Evolutionary conservation across 2,113 vertebrate species (phyloP), one percentile per base, ranked within the genome.

Genomic region (Crotalus helleri): DNA sequence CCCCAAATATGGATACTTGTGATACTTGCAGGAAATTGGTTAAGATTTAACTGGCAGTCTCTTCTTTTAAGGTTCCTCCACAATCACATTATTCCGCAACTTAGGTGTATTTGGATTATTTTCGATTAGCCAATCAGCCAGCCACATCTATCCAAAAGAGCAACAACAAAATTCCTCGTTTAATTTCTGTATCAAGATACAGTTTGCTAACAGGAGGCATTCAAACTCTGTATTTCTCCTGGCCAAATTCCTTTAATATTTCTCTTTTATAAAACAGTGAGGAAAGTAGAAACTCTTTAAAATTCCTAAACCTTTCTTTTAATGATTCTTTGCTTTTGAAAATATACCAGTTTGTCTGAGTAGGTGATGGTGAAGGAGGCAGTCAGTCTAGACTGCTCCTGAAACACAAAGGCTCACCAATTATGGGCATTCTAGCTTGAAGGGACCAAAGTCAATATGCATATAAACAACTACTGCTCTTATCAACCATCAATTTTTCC

Each of bases 71-170:
- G 92, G 64, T 54, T 98, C 95, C 93, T 96, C 95, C 88, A 94
- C 85, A 92, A 19, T 3, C 81, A 55, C 4, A n/a, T 1, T 93
- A 58, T 97, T 95, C 24, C 44, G 95, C 54, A 99, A 93, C 90
- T 95, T 97, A 69, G 98, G 99, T 95, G 98, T 98, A 93, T 98
- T 98, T 44, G 98, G 99, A 95, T 99, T 98, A 96, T 99, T 98
- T 94, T 98, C 97, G 64, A 99, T 93, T 95, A 99, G 93, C 99
- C 99, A 99, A 95, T 99, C 98, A 97, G 99, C 99, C 58, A 99
- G 98, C 99, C 99, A 99, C 64, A 95, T 97, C 99, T 99, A 96
- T 86, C 90, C 90, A 86, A 96, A 95, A 95, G 49, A 64, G 2
- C 15, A 69, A 29, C 91, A 93, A 92, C 3, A 49, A 5, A 93